These are phyloP conservation scores for Apaloderma vittatum DNA, from an alignment of 2,113 vertebrate species.

Conservation along the genomic window DNA sequence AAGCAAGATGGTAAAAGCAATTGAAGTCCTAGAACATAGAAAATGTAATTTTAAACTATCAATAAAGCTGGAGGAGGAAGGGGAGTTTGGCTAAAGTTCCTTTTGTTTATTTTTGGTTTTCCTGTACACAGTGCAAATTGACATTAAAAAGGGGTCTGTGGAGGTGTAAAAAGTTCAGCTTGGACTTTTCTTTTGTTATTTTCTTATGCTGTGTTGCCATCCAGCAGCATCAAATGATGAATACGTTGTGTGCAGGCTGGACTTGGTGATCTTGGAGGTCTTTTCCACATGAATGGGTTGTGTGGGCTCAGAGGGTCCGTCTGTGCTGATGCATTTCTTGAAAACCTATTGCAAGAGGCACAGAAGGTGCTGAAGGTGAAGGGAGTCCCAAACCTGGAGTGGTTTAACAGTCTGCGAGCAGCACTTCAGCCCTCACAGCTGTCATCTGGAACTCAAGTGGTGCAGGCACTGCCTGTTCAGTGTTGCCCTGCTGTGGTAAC, in stretches of 20 bases:
- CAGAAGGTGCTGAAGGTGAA: neutral
- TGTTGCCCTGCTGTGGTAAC: too few species aligned
- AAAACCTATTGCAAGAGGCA: rapidly evolving
- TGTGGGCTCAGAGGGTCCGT: rapidly evolving
- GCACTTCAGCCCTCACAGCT: neutral
- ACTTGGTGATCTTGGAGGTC: neutral
- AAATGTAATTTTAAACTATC: conserved; percentile 99
- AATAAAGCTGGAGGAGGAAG: conserved; percentile 99
- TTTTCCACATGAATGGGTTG: neutral
- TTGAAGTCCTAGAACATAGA: conserved; percentile 98
- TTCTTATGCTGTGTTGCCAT: neutral
- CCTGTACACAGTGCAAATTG: conserved; percentile 77
- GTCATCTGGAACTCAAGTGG: rapidly evolving
- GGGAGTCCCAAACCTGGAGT: rapidly evolving
- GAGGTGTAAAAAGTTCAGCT: conserved; percentile 68
- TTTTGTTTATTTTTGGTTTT: conserved; percentile 81
- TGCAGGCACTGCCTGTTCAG: too few species aligned
- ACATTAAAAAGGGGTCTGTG: conserved; percentile 78
- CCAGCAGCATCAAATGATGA: neutral
- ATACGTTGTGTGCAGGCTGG: too few species aligned
- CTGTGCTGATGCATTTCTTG: rapidly evolving
- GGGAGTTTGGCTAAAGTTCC: conserved; percentile 87
- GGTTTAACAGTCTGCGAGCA: rapidly evolving
- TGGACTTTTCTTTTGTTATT: conserved; percentile 69
- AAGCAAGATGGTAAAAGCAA: conserved; percentile 98